Evolutionary conservation across 2,113 vertebrate genomes (phyloP).

Genomic region (Bujurquina vittata): DNA sequence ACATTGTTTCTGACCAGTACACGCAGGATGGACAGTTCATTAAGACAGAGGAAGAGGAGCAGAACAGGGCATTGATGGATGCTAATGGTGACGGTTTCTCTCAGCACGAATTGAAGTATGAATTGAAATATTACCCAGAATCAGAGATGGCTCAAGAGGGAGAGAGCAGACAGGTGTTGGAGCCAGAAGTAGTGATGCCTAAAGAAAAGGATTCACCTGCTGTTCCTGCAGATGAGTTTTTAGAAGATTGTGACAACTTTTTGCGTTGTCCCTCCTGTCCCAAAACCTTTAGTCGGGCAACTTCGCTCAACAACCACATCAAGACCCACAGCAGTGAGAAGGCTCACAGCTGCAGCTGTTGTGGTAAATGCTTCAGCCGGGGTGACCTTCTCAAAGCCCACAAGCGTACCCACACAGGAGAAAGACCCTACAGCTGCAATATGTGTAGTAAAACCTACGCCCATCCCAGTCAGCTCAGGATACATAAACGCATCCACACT

Average conservation of each 20-base stretch:
- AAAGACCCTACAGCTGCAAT: constrained; percentile 74
- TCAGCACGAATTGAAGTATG: background rate
- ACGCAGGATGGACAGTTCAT: constrained; percentile 37
- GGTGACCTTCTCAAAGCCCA: constrained; percentile 77
- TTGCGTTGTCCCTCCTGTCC: constrained; percentile 70
- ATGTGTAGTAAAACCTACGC: constrained; percentile 77
- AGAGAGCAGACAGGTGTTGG: background rate
- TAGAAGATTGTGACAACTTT: constrained; percentile 35
- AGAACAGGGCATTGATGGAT: background rate
- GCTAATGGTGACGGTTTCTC: background rate
- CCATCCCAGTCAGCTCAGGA: constrained; percentile 77
- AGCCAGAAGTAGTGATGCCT: background rate
- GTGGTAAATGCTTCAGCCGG: constrained; percentile 73
- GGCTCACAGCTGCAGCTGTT: constrained; percentile 70
- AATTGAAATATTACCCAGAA: constrained; percentile 22
- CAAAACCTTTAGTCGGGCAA: constrained; percentile 64
- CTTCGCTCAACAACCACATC: constrained; percentile 72
- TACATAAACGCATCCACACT: constrained; percentile 78
- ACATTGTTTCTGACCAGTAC: constrained; percentile 56
- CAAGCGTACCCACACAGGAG: constrained; percentile 76
- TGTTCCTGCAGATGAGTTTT: background rate
- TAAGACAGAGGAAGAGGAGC: constrained; percentile 52
- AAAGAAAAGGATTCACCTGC: background rate
- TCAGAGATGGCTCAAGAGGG: background rate
- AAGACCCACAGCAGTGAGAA: constrained; percentile 69